phyloP scores from a whole-genome alignment of 2,888 invertebrate species.

The Drosophila longiperda region DNA sequence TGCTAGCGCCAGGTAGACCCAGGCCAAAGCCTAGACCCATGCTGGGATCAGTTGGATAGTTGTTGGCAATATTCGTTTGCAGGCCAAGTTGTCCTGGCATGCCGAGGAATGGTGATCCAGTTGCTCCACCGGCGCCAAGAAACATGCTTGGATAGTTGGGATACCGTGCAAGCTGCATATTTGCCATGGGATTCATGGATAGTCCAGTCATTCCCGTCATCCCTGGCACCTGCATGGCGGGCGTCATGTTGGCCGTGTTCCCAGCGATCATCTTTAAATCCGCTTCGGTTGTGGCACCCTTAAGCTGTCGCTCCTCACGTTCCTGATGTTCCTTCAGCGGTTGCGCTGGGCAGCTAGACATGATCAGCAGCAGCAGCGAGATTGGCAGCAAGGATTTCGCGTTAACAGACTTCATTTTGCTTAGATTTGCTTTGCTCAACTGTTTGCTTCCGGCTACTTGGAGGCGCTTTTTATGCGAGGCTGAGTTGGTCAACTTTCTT shows the following conservation, averaged over 20 bases:
- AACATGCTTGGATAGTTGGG: conserved; percentile 53
- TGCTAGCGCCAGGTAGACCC: conserved; percentile 11
- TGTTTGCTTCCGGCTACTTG: conserved; percentile 67
- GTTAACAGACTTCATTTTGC: conserved; percentile 59
- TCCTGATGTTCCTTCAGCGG: conserved; percentile 47
- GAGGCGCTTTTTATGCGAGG: conserved; percentile 64
- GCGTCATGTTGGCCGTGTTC: conserved; percentile 51
- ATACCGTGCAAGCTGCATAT: conserved; percentile 60
- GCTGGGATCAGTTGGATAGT: conserved; percentile 51
- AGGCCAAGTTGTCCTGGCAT: conserved; percentile 37
- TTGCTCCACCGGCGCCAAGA: conserved; percentile 27
- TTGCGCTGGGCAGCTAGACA: conserved; percentile 36
- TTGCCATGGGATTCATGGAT: conserved; percentile 52
- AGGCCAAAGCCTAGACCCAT: conserved; percentile 30
- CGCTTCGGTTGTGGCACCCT: conserved; percentile 47
- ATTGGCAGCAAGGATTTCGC: conserved; percentile 46
- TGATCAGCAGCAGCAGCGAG: conserved; percentile 31
- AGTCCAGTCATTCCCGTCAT: conserved; percentile 24
- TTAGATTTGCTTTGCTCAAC: conserved; percentile 45
- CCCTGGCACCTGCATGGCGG: conserved; percentile 30
- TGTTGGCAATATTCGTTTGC: conserved; percentile 53
- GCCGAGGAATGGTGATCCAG: conserved; percentile 31
- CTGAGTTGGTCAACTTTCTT: conserved; percentile 57
- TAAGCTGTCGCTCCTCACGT: conserved; percentile 65
- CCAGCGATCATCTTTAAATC: conserved; percentile 65